These are phyloP conservation scores for Ianthella basta DNA, from an alignment of 37 sponge, comb jelly and placozoan genomes.

Conservation along the genomic window DNA sequence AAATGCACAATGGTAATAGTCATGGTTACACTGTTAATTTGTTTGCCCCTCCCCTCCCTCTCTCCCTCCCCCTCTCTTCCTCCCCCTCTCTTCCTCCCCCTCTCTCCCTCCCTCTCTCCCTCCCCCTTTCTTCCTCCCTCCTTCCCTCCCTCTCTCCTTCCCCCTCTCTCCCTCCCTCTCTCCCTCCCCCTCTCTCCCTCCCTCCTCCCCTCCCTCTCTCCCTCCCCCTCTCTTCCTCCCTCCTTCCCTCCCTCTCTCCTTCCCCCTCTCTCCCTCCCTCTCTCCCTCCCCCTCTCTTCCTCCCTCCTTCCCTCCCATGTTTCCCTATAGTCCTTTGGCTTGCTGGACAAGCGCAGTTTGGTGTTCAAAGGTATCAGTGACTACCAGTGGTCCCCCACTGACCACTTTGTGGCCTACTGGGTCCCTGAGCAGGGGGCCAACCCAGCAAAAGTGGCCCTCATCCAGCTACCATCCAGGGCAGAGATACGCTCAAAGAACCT, in stretches of 20 bases:
- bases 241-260: too few species aligned
- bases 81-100: too few species aligned
- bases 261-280: too few species aligned
- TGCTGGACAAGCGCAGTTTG: conserved; percentile 71
- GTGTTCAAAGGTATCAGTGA: conserved; percentile 79
- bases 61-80: too few species aligned
- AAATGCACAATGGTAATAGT: too few species aligned
- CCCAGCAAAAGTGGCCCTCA: conserved; percentile 93
- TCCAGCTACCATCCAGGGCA: conserved; percentile 81
- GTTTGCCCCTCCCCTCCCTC: too few species aligned
- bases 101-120: too few species aligned
- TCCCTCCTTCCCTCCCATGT: background rate
- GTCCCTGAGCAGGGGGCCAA: conserved; percentile 83
- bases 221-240: too few species aligned
- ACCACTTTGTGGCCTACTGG: conserved; percentile 93
- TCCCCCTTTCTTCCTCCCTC: too few species aligned
- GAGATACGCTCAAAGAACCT: conserved; percentile 92
- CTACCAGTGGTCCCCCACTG: conserved; percentile 91
- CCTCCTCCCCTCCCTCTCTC: background rate
- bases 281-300: background rate
- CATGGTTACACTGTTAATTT: too few species aligned
- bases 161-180: conserved; percentile 74
- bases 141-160: background rate
- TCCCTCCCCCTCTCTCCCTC: conserved; percentile 31
- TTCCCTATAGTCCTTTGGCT: background rate